These are phyloP conservation scores for Narcine bancroftii DNA, from an alignment of 2,113 vertebrate genomes.

Conservation along the genomic window DNA sequence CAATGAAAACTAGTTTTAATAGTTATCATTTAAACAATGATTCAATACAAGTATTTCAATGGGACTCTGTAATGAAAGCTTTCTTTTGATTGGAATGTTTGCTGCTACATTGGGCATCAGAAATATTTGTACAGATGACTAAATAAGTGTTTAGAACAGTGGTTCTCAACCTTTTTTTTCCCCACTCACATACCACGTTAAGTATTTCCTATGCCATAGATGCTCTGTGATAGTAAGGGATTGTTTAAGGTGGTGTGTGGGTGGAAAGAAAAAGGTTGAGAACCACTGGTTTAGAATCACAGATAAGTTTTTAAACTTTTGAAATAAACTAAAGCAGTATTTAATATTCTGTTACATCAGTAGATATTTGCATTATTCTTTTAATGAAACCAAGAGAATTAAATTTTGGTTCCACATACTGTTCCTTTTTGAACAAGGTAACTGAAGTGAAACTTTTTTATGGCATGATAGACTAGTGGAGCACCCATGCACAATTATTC, in stretches of 20 bases:
- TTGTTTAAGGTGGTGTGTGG: too few species aligned
- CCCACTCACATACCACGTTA: too few species aligned
- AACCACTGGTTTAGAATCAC: too few species aligned
- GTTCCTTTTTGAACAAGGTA: conserved; percentile 39
- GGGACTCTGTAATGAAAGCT: not conserved
- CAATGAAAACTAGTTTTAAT: not conserved
- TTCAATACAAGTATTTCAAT: not conserved
- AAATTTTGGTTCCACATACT: conserved; percentile 58
- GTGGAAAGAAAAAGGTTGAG: too few species aligned
- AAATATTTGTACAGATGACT: conserved; percentile 56
- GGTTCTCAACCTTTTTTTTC: too few species aligned
- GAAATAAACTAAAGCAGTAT: conserved; percentile 43
- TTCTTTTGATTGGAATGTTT: not conserved
- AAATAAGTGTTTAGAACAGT: conserved; percentile 43
- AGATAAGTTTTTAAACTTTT: too few species aligned
- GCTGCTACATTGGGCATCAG: not conserved
- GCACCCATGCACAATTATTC: conserved; percentile 59
- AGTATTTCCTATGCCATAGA: too few species aligned
- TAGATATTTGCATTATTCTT: conserved; percentile 51
- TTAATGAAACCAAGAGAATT: conserved; percentile 61
- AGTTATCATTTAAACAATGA: not conserved
- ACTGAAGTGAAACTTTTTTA: not conserved
- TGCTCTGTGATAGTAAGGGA: too few species aligned
- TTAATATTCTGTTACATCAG: conserved; percentile 56
- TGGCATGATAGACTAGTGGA: conserved; percentile 51